phyloP scores from a whole-genome alignment of 2,797 vertebrate species.

The Linurgus olivaceus region DNA sequence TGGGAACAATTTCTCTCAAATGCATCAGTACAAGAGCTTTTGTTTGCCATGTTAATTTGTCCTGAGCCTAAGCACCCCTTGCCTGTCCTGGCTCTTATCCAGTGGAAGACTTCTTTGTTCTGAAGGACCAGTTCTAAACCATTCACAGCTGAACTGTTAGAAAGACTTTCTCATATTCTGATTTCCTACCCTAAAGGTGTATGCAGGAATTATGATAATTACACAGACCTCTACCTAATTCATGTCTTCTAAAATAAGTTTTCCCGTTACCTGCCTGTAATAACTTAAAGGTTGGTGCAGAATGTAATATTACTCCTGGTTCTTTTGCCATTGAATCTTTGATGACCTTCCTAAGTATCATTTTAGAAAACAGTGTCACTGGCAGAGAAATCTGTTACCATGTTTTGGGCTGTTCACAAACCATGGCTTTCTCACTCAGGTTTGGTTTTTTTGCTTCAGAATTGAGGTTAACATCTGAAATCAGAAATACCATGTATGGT shows the following conservation, averaged over 20 bases:
- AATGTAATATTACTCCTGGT: not conserved
- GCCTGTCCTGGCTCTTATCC: not conserved
- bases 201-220: not conserved
- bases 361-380: not conserved
- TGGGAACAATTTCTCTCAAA: not conserved
- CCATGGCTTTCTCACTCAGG: not conserved
- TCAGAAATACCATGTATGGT: accelerated
- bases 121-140: not conserved
- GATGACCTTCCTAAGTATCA: not conserved
- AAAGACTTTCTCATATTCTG: not conserved
- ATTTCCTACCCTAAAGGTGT: not conserved
- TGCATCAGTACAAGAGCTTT: not conserved
- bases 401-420: not conserved
- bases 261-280: not conserved
- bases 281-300: not conserved
- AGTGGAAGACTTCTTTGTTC: not conserved
- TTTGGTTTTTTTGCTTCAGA: not conserved
- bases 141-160: not conserved
- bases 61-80: not conserved
- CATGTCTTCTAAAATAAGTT: not conserved
- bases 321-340: not conserved
- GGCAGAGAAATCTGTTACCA: not conserved
- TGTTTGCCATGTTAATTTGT: not conserved
- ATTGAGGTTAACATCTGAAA: not conserved
- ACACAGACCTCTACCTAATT: not conserved